Evolutionary conservation across 2,113 vertebrate species (phyloP), one percentile per base, ranked within the genome.

Genomic region (Cryptomyrus ogoouensis): DNA sequence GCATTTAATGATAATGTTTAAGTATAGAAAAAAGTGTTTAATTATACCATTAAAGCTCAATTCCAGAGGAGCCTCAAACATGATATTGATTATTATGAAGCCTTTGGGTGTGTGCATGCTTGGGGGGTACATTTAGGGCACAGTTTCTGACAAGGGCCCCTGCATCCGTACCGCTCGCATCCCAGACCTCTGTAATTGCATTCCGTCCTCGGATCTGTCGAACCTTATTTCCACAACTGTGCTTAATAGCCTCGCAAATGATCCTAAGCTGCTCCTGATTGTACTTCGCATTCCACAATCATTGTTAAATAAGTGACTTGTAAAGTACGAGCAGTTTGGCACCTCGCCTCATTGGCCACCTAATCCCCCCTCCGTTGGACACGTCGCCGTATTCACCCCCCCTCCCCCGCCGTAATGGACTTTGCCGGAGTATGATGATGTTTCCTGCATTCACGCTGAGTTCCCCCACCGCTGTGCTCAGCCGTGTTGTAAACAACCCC

Each of bases 31-130:
- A 89, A 39, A 88, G 42, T 91, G 92, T 90, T 92, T 93, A 92
- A 93, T 93, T 93, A 93, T 92, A 91, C 91, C 91, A 92, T 93
- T 93, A 93, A 92, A 92, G 93, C 90, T 88, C 90, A 92, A 93
- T 93, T 93, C 58, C 85, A 52, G 47, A 88, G 47, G 31, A 13
- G 83, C 49, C 89, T 90, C 17, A 50, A 77, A 80, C 66, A 89
- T 53, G 44, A 31, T 84, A 50, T 83, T 89, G 47, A 56, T 47
- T 89, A 19, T 90, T 50, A 87, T 77, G 17, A 39, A 46, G 46
- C 89, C 66, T 87, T 88, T 88, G 89, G 89, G 85, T 87, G 89
- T 52, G 87, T 53, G 56, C 19, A 5, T 62, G 87, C 35, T 46
- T 70, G 62, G 62, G 62, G 44, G 24, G 49, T 53, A 17, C 85